A percentile compares a stretch with the other conserved stretches of the same genome.
Conservation (phyloP, 2,797 vertebrate genomes). For the Garrulus glandarius region DNA sequence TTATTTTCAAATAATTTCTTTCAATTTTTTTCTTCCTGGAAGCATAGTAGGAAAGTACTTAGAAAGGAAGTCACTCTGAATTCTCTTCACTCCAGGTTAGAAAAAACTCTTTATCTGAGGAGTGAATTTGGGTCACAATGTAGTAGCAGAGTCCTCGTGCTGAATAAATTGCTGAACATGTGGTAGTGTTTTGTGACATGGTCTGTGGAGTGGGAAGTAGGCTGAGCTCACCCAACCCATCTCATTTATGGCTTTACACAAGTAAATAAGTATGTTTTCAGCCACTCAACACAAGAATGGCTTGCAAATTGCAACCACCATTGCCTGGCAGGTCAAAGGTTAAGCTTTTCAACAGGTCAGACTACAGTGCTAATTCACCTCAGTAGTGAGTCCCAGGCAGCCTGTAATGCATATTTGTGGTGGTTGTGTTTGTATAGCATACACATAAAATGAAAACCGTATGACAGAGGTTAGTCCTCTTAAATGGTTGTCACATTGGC, state of each 20-base stretch:
- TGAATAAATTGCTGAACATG: constrained; percentile 45
- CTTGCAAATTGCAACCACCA: constrained; percentile 63
- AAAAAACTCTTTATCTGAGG: neutral
- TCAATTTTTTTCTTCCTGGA: constrained; percentile 26
- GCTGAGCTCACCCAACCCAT: constrained; percentile 44
- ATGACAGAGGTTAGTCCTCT: constrained; percentile 65
- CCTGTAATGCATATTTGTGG: constrained; percentile 57
- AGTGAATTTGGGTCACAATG: constrained; percentile 35
- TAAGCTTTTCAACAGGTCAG: constrained; percentile 67
- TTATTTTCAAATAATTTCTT: neutral
- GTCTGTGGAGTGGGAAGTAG: constrained; percentile 43
- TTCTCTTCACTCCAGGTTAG: neutral
- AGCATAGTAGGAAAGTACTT: neutral
- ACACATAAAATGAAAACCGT: constrained; percentile 65
- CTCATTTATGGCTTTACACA: constrained; percentile 59
- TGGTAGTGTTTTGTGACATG: constrained; percentile 49
- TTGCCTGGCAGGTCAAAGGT: constrained; percentile 63
- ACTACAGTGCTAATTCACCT: constrained; percentile 66
- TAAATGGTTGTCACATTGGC: constrained; percentile 57
- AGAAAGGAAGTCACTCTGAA: constrained; percentile 5
- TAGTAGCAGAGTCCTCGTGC: neutral
- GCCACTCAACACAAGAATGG: constrained; percentile 52
- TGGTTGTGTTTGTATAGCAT: constrained; percentile 44
- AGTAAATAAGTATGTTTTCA: constrained; percentile 63
- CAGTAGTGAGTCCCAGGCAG: constrained; percentile 59